These are phyloP conservation scores for Theropithecus gelada DNA, from an alignment of 2,113 vertebrate genomes.

Conservation along the genomic window DNA sequence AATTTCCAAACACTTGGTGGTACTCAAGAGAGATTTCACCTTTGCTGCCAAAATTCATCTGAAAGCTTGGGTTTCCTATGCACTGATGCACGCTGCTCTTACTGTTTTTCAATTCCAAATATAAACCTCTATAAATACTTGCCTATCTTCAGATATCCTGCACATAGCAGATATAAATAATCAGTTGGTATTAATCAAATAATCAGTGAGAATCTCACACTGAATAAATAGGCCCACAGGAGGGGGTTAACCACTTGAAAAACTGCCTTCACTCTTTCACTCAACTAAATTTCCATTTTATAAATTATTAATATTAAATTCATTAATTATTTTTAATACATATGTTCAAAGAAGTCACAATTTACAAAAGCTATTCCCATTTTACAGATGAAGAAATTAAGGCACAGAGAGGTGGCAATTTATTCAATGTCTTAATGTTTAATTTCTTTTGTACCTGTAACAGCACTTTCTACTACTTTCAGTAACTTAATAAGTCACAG, in stretches of 20 bases:
- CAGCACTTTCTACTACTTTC: background rate
- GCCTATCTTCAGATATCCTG: background rate
- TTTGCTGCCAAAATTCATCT: background rate
- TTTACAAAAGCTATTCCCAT: background rate
- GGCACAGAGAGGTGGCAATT: background rate
- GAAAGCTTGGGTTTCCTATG: background rate
- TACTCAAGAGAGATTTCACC: background rate
- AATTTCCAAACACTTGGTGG: background rate
- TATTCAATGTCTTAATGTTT: background rate
- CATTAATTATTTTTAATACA: background rate
- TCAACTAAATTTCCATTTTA: background rate
- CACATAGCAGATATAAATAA: background rate
- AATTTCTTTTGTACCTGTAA: background rate
- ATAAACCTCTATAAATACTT: background rate
- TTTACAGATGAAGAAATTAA: conserved; percentile 24
- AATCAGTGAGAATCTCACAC: background rate
- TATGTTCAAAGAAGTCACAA: background rate
- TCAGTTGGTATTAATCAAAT: background rate
- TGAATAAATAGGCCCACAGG: background rate
- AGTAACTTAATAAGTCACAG: background rate
- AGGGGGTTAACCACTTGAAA: background rate
- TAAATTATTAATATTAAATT: background rate
- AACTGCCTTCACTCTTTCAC: conserved; percentile 31
- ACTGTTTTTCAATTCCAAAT: background rate
- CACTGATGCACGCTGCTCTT: background rate